A percentile compares a stretch with the other conserved stretches of the same genome.
Conservation (phyloP, 2,113 vertebrate species). For the Tyrannus savana region DNA sequence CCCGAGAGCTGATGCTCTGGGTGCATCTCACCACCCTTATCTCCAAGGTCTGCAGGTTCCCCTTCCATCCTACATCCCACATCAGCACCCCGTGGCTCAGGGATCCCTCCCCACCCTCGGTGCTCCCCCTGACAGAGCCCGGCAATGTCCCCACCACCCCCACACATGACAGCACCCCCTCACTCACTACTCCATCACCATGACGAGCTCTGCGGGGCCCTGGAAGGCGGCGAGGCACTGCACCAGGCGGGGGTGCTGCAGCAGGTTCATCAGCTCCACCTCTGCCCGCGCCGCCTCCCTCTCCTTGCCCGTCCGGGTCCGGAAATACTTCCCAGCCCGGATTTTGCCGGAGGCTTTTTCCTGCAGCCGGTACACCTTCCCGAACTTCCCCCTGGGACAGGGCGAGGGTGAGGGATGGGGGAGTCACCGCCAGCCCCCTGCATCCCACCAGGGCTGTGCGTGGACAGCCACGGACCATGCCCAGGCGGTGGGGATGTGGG, state of each 20-base stretch:
- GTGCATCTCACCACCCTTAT: not conserved
- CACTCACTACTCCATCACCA: conserved; percentile 91
- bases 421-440: not conserved
- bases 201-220: conserved; percentile 70
- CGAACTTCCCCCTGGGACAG: conserved; percentile 81
- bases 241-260: conserved; percentile 84
- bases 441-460: fast-evolving
- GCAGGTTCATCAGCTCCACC: conserved; percentile 84
- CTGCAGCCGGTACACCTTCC: conserved; percentile 79
- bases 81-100: not conserved
- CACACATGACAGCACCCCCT: fast-evolving
- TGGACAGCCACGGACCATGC: fast-evolving
- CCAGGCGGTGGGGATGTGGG: fast-evolving
- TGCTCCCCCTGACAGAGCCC: not conserved
- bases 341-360: conserved; percentile 78
- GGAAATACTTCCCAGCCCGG: conserved; percentile 85
- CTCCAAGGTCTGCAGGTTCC: not conserved
- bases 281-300: conserved; percentile 72
- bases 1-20: fast-evolving
- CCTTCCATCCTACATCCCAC: not conserved
- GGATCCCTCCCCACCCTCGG: not conserved
- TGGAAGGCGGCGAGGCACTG: conserved; percentile 84
- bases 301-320: conserved; percentile 68
- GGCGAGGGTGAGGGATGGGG: not conserved
- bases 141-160: not conserved